Percentiles rank a stretch among this genome's conserved stretches.
These are phyloP conservation scores for Leptura quadrifasciata DNA, from an alignment of 2,888 invertebrate genomes.

Conservation along the genomic window DNA sequence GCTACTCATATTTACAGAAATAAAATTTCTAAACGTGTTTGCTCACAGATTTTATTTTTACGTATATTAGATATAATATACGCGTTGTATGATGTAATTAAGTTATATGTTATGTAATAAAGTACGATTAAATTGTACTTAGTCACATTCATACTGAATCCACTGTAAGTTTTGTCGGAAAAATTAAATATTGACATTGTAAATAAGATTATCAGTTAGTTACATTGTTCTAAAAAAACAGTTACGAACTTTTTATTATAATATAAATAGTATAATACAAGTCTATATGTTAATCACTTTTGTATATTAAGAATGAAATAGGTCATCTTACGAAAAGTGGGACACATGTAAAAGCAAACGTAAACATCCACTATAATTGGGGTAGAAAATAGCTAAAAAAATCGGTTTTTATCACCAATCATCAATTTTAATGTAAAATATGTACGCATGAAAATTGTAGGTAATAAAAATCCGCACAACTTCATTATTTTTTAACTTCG, in stretches of 20 bases:
- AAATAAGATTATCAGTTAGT: neutral
- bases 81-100: neutral
- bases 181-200: neutral
- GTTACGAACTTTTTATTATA: neutral
- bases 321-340: no score
- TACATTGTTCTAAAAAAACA: neutral
- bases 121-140: neutral
- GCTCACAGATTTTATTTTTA: neutral
- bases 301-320: no score
- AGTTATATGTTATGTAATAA: neutral
- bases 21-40: neutral
- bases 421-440: no score
- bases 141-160: slow-evolving; percentile 6
- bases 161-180: neutral
- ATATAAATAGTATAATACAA: no score
- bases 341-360: no score
- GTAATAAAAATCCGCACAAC: no score
- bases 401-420: no score
- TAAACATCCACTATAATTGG: no score
- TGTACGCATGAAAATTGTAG: no score
- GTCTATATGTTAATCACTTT: no score
- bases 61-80: neutral
- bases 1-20: neutral
- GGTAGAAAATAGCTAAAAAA: no score
- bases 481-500: no score